Conservation (phyloP, 2,113 vertebrate genomes). For the Hymenochirus boettgeri region DNA sequence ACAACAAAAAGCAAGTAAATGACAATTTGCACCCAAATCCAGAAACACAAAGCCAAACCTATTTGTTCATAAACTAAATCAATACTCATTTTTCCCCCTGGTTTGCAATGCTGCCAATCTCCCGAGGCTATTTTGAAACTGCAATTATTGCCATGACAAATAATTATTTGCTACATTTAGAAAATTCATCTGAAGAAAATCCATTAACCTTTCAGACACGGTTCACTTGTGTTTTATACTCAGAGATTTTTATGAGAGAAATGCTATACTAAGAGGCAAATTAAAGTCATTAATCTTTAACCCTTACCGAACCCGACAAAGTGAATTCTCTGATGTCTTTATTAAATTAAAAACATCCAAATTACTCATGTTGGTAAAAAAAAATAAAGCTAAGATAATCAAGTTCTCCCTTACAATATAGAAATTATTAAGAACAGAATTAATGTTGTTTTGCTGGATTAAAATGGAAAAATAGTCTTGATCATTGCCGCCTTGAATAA, state of each 20-base stretch:
- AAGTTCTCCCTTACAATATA: background rate
- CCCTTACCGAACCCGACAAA: constrained; percentile 56
- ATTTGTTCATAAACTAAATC: constrained; percentile 56
- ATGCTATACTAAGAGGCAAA: constrained; percentile 66
- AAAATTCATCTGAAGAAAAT: constrained; percentile 70
- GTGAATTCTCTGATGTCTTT: constrained; percentile 44
- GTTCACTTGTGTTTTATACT: constrained; percentile 65
- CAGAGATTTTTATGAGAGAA: constrained; percentile 61
- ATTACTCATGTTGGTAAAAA: constrained; percentile 5
- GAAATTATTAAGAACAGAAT: background rate
- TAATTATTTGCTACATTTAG: constrained; percentile 66
- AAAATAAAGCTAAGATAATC: background rate
- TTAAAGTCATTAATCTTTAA: constrained; percentile 71
- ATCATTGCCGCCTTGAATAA: too few species aligned
- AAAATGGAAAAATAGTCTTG: background rate
- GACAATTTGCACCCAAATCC: constrained; percentile 17
- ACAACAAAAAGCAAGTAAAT: too few species aligned
- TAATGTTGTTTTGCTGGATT: background rate
- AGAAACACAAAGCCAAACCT: constrained; percentile 32
- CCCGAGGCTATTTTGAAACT: constrained; percentile 56
- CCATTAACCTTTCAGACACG: constrained; percentile 65
- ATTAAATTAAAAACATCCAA: constrained; percentile 46
- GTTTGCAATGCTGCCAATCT: constrained; percentile 44
- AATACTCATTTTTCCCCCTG: constrained; percentile 45
- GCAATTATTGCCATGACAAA: constrained; percentile 55